A percentile compares a stretch with the other conserved stretches of the same genome.
These are phyloP conservation scores for Amblyopsis hoosieri DNA, from an alignment of 2,797 vertebrate species.

Conservation along the genomic window DNA sequence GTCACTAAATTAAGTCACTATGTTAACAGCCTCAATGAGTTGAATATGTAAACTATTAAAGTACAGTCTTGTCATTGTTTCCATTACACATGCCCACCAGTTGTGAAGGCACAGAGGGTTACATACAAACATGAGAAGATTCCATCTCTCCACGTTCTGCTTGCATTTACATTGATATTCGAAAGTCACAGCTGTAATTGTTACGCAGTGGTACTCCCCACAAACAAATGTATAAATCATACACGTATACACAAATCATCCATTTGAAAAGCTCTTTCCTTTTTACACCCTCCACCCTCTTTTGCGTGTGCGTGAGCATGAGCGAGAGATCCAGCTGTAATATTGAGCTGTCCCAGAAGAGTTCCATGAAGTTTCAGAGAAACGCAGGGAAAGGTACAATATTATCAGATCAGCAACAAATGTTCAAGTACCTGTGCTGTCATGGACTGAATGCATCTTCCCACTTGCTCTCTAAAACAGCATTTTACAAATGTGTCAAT, in stretches of 20 bases:
- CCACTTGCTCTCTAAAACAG: no score
- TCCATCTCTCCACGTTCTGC: conserved; percentile 47
- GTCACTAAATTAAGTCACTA: no score
- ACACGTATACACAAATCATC: not conserved
- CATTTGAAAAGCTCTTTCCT: not conserved
- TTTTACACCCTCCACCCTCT: no score
- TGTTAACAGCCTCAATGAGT: no score
- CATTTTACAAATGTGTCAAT: no score
- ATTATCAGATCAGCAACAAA: conserved; percentile 74
- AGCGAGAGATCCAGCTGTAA: conserved; percentile 53
- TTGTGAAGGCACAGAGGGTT: conserved; percentile 34
- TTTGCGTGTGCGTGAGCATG: not conserved
- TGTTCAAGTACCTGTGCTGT: conserved; percentile 61
- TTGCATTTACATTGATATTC: conserved; percentile 78
- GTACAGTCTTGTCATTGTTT: conserved; percentile 31
- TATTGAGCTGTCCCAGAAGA: conserved; percentile 70
- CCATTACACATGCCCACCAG: conserved; percentile 32
- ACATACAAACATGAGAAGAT: conserved; percentile 49
- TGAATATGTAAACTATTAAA: not conserved
- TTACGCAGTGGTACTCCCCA: conserved; percentile 31
- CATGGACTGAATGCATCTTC: no score
- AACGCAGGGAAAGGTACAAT: conserved; percentile 23
- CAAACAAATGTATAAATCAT: not conserved
- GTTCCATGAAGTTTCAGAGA: conserved; percentile 57
- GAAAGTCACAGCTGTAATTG: conserved; percentile 67